Base-by-base conservation (phyloP, 1,140 invertebrate genomes). In the Zaprionus inermis region DNA sequence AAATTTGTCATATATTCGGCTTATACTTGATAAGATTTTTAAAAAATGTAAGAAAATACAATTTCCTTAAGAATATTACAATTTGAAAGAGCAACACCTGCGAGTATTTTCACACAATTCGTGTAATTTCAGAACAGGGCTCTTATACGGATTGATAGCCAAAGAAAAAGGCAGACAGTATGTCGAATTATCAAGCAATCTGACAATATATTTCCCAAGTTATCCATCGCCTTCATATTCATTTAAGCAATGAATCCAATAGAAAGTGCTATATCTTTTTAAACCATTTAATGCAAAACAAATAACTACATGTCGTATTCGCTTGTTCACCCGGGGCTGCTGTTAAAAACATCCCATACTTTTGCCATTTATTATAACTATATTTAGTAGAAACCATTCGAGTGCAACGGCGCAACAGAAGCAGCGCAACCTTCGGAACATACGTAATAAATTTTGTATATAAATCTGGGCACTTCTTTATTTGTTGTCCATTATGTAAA, bases 401-500 rank as follows among this genome's bases (percentile, higher is more conserved):
- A 22, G 18, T 49, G 44, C 44, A 44, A 44, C 38, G 16, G n/a
- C n/a, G n/a, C 38, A 44, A 44, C 38, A 44, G 38, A 44, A 44
- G 38, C 38, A 16, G 7, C 6, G n/a, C n/a, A 44, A 44, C 36
- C n/a, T 38, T 38, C 14, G 16, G 16, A 46, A 46, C 18, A 20
- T 22, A 5, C 18, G 44, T 22, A 49, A 49, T 49, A 49, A 49
- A 49, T 49, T 49, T 49, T 49, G 44, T 49, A 20, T 49, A 49
- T 49, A 49, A 49, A 49, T 49, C 44, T 22, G 44, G 44, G 44
- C 44, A 52, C 12, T 54, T 54, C 14, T 36, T 54, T 38, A 38
- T 64, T 64, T 49, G 28, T 46, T 54, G 16, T 46, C 44, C 32
- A 72, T 65, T 52, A 65, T 57, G 69, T 73, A 60, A 44, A 49